Base-by-base conservation (phyloP, 2,797 vertebrate species). In the Cephalopachus bancanus region DNA sequence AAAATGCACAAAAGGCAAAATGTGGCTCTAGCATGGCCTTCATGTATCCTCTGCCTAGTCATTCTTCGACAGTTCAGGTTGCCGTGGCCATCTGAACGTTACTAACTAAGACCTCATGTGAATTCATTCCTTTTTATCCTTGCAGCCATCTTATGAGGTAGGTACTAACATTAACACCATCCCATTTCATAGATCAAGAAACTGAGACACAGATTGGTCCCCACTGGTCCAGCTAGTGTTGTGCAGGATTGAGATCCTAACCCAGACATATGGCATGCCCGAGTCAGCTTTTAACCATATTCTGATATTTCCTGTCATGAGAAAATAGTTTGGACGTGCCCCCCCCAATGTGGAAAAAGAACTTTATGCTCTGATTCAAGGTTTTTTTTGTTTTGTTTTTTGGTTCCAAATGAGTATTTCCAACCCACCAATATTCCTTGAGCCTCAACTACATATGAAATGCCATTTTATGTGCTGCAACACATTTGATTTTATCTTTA, bases 401-500 rank as follows among this genome's bases (percentile, higher is more conserved):
- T 65, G 37, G 53, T 93, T 83, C 85, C 53, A 62, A 93, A 5
- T 86, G 83, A 83, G 28, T 71, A 94, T 83, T 91, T 96, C 62
- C 94, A 95, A 85, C 71, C 78, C 84, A 71, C 49, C 53, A 95
- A 95, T 91, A 93, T 55, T 96, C n/a, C 75, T 84, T 75, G 94
- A 93, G 72, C 71, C 69, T 85, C 83, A 51, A 30, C 71, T 89
- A 72, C 20, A 20, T 60, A 74, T 83, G 87, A 96, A 94, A 97
- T 28, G 22, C 28, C 79, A 15, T 55, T 87, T 96, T 96, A 75
- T 92, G 60, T 74, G 49, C 62, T 91, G 22, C 76, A 87, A 83
- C 75, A 74, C 79, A 95, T 91, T 96, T 91, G 51, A 90, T 94
- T 97, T 96, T 94, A 93, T 94, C 89, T 97, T 96, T 94, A 97